phyloP scores from a whole-genome alignment of 2,888 invertebrate species.

The Chalcis sispes region DNA sequence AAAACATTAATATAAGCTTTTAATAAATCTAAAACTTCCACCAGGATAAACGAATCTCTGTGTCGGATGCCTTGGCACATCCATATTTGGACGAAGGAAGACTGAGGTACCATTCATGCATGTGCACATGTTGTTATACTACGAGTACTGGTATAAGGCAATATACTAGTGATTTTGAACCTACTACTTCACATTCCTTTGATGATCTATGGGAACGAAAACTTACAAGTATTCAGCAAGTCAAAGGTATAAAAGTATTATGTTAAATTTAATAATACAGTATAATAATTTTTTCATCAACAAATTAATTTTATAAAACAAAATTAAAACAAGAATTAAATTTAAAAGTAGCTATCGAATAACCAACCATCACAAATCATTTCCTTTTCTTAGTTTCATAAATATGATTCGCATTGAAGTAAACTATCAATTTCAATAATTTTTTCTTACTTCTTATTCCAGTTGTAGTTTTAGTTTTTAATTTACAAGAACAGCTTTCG shows the following conservation, averaged over 20 bases:
- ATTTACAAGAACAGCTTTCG: no score
- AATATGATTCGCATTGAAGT: no score
- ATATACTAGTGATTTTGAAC: constrained; percentile 93
- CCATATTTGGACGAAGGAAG: constrained; percentile 99
- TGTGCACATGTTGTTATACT: constrained; percentile 98
- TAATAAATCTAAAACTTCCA: not conserved
- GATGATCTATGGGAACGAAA: constrained; percentile 98
- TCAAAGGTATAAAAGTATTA: constrained; percentile 86
- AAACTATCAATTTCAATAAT: no score
- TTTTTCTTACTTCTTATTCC: no score
- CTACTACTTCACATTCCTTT: constrained; percentile 92
- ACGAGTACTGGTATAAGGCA: constrained; percentile 87
- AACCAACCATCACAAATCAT: no score
- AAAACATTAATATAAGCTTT: constrained; percentile 10
- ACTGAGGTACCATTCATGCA: constrained; percentile 99
- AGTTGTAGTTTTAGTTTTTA: no score
- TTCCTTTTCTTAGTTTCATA: no score
- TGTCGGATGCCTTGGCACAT: constrained; percentile 96
- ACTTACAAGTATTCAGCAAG: constrained; percentile 93
- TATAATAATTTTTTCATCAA: no score
- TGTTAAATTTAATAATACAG: not conserved
- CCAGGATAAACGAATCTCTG: constrained; percentile 94
- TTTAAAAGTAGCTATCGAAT: no score
- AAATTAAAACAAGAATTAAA: no score
- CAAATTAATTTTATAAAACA: no score